These are phyloP conservation scores for Eumeta japonica DNA, from an alignment of 1,140 invertebrate species.

Conservation along the genomic window DNA sequence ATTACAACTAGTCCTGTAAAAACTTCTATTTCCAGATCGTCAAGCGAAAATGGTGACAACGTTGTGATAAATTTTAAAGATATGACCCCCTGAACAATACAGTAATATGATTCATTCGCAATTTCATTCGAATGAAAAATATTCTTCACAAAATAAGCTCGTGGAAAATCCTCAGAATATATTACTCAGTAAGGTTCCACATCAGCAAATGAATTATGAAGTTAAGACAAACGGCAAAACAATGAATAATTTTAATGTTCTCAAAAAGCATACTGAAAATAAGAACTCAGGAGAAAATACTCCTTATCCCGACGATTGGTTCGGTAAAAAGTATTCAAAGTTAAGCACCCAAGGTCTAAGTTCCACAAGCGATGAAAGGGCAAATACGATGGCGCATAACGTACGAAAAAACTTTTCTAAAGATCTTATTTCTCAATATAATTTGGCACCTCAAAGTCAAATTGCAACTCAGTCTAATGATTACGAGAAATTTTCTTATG, in stretches of 20 bases:
- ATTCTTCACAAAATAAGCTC: not conserved
- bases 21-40: conserved; percentile 47
- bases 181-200: not conserved
- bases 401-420: conserved; percentile 1
- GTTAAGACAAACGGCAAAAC: conserved; percentile 2
- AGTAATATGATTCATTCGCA: conserved; percentile 32
- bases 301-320: not conserved
- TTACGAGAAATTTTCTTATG: conserved; percentile 26
- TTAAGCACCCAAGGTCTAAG: not conserved
- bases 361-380: not conserved
- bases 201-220: not conserved
- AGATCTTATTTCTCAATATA: conserved; percentile 14
- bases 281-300: not conserved
- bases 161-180: conserved; percentile 1
- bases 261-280: not conserved
- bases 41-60: conserved; percentile 31
- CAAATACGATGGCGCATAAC: too few relatives aligned
- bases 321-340: not conserved
- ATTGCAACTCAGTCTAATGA: conserved; percentile 27
- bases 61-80: conserved; percentile 46
- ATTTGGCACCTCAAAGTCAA: conserved; percentile 28
- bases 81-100: conserved; percentile 44
- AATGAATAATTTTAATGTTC: not conserved
- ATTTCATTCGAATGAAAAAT: conserved; percentile 8
- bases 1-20: conserved; percentile 27